Conservation (phyloP, 2,888 invertebrate genomes). For the Terebella lapidaria region DNA sequence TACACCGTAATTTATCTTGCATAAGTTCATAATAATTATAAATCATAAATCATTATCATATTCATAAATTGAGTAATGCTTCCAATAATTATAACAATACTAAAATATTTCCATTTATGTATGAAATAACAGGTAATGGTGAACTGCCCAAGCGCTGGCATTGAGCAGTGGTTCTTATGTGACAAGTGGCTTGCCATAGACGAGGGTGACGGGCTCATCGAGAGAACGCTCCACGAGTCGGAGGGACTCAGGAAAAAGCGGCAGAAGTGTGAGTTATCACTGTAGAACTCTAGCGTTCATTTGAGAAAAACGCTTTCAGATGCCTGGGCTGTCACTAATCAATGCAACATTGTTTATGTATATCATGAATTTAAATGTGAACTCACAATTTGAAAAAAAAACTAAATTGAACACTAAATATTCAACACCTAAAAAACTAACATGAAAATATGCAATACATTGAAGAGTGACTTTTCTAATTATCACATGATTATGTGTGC, state of each 20-base stretch:
- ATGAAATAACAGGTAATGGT: slow-evolving; percentile 47
- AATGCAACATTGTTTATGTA: neutral
- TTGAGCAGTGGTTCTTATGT: slow-evolving; percentile 51
- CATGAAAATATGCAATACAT: too few species aligned
- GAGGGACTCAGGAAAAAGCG: slow-evolving; percentile 36
- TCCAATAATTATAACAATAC: too few species aligned
- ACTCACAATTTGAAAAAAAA: neutral
- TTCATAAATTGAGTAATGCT: too few species aligned
- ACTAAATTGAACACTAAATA: too few species aligned
- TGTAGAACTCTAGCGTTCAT: neutral
- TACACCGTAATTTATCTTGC: too few species aligned
- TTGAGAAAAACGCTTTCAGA: too few species aligned
- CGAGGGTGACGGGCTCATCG: slow-evolving; percentile 46
- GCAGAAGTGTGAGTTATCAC: slow-evolving; percentile 44
- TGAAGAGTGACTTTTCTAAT: too few species aligned
- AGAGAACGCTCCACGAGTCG: slow-evolving; percentile 47
- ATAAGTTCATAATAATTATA: too few species aligned
- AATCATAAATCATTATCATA: too few species aligned
- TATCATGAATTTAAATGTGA: neutral
- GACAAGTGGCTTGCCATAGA: slow-evolving; percentile 49
- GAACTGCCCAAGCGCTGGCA: slow-evolving; percentile 47
- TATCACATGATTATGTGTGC: too few species aligned
- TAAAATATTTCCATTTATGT: too few species aligned
- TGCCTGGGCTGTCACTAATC: neutral
- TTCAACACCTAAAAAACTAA: too few species aligned